Conservation (phyloP, 2,113 vertebrate genomes). For the Gopherus flavomarginatus region DNA sequence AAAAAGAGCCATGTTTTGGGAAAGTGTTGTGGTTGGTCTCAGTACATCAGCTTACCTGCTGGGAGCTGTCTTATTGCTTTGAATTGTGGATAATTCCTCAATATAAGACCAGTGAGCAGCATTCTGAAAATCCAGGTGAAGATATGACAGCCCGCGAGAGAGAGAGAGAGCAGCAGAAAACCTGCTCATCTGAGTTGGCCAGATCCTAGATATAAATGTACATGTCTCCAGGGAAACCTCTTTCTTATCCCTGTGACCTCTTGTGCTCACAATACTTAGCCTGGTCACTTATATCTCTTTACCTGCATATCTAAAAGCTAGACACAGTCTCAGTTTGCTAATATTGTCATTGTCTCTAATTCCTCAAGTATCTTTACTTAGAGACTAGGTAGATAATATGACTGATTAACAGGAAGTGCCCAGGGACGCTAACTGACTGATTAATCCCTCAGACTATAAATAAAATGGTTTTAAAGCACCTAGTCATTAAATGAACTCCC, state of each 20-base stretch:
- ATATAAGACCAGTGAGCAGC: not conserved
- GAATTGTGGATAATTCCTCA: not conserved
- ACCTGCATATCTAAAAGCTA: not conserved
- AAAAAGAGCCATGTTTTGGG: not conserved
- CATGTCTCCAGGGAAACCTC: rapidly evolving
- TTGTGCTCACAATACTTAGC: rapidly evolving
- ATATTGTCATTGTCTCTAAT: rapidly evolving
- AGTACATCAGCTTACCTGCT: not conserved
- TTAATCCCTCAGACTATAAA: not conserved
- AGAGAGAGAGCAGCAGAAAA: not conserved
- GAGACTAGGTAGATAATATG: not conserved
- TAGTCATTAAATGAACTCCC: rapidly evolving
- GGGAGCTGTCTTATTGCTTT: not conserved
- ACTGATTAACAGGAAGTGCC: not conserved
- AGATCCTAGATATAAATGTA: not conserved
- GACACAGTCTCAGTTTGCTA: not conserved
- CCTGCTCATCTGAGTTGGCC: rapidly evolving
- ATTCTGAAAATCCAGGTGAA: not conserved
- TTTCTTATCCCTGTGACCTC: rapidly evolving
- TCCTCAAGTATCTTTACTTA: rapidly evolving
- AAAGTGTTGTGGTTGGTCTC: not conserved
- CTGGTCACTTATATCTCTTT: not conserved
- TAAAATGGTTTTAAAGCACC: rapidly evolving
- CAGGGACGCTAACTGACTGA: not conserved
- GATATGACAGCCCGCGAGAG: not conserved